These are phyloP conservation scores for Rhagonycha lutea DNA, from an alignment of 2,888 invertebrate species.

Conservation along the genomic window DNA sequence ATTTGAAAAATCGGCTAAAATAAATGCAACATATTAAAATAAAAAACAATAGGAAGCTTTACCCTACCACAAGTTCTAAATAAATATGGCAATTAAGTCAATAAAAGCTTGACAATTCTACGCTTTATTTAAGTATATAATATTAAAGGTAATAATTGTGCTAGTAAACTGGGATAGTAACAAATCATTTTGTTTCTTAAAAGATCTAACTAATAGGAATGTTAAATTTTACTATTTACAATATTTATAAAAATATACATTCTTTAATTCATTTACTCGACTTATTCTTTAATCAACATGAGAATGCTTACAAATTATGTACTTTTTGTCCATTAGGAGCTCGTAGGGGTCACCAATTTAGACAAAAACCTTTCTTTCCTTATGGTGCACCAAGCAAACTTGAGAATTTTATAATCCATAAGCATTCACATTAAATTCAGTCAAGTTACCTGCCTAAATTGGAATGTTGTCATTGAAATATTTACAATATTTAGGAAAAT, in stretches of 20 bases:
- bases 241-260: constrained; percentile 51
- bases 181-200: constrained; percentile 14
- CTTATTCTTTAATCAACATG: constrained; percentile 12
- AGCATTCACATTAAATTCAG: constrained; percentile 17
- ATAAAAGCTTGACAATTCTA: constrained; percentile 18
- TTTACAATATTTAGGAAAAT: constrained; percentile 4
- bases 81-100: constrained; percentile 17
- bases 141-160: constrained; percentile 25
- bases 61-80: constrained; percentile 17
- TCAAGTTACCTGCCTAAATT: constrained; percentile 20
- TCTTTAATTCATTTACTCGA: constrained; percentile 14
- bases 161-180: constrained; percentile 27
- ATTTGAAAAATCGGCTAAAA: not conserved
- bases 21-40: not conserved
- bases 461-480: constrained; percentile 15
- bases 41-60: not conserved
- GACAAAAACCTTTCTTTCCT: not conserved
- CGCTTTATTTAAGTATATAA: constrained; percentile 16
- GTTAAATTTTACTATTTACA: constrained; percentile 48
- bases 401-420: not conserved
- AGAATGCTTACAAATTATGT: constrained; percentile 8
- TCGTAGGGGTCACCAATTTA: not conserved
- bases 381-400: not conserved
- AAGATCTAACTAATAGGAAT: constrained; percentile 43
- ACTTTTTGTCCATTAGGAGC: not conserved